Evolutionary conservation across 2,113 vertebrate species (phyloP), one percentile per base, ranked within the genome.

Genomic region (Oxyura jamaicensis): DNA sequence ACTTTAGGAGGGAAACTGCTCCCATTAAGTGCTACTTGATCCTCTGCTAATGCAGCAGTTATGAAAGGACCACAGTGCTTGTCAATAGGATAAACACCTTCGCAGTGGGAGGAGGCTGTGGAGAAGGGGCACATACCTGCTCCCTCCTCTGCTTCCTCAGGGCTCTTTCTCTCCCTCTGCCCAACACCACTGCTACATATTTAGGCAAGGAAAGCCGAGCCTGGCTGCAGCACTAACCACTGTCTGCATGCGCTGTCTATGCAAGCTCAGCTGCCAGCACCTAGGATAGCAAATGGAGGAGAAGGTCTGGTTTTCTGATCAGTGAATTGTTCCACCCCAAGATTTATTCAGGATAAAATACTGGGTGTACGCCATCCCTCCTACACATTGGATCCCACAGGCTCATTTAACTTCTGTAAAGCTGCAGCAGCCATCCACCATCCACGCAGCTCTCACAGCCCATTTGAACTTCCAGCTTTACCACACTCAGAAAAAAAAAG

Each of bases 41-140:
- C 97, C 83, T 96, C 96, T 95, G 96, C 91, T 97, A 97, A 97
- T 97, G 96, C 96, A 97, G 96, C 93, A 97, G 95, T 96, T 97
- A 97, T 94, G 96, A 96, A 96, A 96, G 93, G 91, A 50, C 60
- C 95, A 95, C 20, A 87, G 90, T 81, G 90, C 94, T 96, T 96
- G 96, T 96, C 96, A 97, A 50, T 96, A 75, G 95, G 95, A 97
- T 97, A 96, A 97, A 97, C 96, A 97, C 97, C 96, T 96, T 52
- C 8, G 4, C n/a, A 25, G 81, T 3, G 7, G 89, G 79, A 86
- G 72, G 56, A 39, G 53, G 59, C 46, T 69, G 65, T 0, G 2
- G 78, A 36, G 76, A 86, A 95, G 83, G 85, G 83, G 35, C 81
- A 68, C 46, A 28, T n/a, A 35, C 63, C n/a, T 14, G 0, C 52